These are phyloP conservation scores for Myoxocephalus aenaeus DNA, from an alignment of 2,797 vertebrate genomes.

Conservation along the genomic window DNA sequence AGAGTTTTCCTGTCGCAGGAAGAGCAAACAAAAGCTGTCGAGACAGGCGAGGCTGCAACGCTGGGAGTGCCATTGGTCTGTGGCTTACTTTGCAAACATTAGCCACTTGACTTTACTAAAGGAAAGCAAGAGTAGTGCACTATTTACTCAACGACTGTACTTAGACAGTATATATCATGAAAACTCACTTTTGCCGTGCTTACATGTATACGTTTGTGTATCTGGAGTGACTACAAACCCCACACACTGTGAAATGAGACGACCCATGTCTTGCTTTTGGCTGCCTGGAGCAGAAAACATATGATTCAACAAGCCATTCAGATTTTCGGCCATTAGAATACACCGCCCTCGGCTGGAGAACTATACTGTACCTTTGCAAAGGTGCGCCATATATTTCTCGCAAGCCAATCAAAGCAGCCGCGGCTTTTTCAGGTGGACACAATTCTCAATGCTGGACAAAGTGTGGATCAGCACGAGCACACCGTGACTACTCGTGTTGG, in stretches of 20 bases:
- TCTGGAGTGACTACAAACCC: not conserved
- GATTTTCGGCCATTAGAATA: too few species aligned
- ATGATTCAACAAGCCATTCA: too few species aligned
- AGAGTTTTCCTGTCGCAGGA: conserved; percentile 61
- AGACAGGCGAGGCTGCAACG: conserved; percentile 33
- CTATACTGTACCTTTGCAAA: too few species aligned
- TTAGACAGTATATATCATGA: not conserved
- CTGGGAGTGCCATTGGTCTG: conserved; percentile 62
- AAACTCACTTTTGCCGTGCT: not conserved
- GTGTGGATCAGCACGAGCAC: not conserved
- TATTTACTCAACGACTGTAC: not conserved
- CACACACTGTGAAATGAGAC: not conserved
- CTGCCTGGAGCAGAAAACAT: too few species aligned
- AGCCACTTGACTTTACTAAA: conserved; percentile 46
- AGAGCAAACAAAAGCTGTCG: conserved; percentile 69
- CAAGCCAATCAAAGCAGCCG: too few species aligned
- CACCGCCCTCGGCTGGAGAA: too few species aligned
- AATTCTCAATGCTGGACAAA: not conserved
- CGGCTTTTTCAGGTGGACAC: too few species aligned
- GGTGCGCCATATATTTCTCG: too few species aligned
- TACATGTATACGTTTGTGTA: not conserved
- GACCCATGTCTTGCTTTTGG: not conserved
- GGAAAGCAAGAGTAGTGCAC: conserved; percentile 7
- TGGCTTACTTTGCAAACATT: conserved; percentile 70
- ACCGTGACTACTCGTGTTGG: not conserved